Base-by-base conservation (phyloP, 2,113 vertebrate genomes). In the Mesitornis unicolor region DNA sequence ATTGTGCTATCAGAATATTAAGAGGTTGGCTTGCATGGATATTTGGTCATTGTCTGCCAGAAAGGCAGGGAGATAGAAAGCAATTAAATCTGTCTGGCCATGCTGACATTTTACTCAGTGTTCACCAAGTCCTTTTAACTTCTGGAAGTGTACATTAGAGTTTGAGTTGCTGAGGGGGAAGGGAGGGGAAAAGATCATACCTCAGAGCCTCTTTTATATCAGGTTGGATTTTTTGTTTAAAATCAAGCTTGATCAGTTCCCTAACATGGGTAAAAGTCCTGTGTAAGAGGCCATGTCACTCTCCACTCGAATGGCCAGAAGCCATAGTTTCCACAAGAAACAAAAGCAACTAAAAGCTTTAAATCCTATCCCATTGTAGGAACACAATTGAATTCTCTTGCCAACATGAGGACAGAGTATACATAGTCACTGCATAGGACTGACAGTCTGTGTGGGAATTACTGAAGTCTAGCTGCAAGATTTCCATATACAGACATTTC, bases 401-500 rank as follows among this genome's bases (percentile, higher is more conserved):
- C 89, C 57, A 90, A 82, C 71, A 69, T 76, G 92, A 94, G 93
- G 90, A 87, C 92, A 97, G 90, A 97, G 91, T 74, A 95, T 92
- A 94, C 92, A 91, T 95, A 95, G 83, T 87, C 79, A 75, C 45
- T 94, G 96, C 87, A 90, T 65, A 91, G 93, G 87, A 90, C 94
- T 95, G 92, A 88, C 83, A 94, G 94, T 96, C 95, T 94, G 89
- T 93, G 94, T 95, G 92, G 97, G 97, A 98, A 98, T 96, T 96
- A 90, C 60, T 86, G 71, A 95, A 97, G 93, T 97, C 93, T 95
- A 94, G 92, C 96, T 93, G 89, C 96, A 96, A 97, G 95, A 97
- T 95, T 90, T 94, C 86, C 74, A 78, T 84, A 92, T 87, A 96
- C 84, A 97, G 93, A 82, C 77, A 80, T 90, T 96, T 97, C 95